Conservation (phyloP, 2,797 vertebrate species). For the Enteromius mattozi region DNA sequence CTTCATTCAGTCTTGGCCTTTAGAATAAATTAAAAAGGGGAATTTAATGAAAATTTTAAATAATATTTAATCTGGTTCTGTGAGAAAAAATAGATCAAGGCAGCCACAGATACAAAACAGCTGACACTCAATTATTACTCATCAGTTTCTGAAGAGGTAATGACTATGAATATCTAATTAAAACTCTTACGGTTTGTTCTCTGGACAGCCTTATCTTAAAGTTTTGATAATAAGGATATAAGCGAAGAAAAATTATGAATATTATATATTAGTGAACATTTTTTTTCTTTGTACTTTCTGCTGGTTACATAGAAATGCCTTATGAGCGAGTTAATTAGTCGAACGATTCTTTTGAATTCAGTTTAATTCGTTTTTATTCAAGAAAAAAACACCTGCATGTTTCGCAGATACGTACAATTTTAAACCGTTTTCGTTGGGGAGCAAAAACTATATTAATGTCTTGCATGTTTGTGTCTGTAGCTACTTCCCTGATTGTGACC, state of each 20-base stretch:
- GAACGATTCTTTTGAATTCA: not conserved
- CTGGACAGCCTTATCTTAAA: not conserved
- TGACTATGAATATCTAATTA: not conserved
- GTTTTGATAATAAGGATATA: not conserved
- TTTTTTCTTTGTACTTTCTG: not conserved
- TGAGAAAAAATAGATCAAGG: not conserved
- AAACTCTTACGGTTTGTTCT: not conserved
- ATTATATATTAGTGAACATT: not conserved
- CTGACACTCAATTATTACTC: not conserved
- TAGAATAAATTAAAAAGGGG: not conserved
- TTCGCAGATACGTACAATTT: not conserved
- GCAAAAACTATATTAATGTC: not conserved
- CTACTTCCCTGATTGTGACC: constrained; percentile 92
- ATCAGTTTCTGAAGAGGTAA: not conserved
- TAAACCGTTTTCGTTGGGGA: not conserved
- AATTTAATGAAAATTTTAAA: not conserved
- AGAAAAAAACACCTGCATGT: not conserved
- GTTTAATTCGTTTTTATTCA: not conserved
- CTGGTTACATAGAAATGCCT: not conserved
- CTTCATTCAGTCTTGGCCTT: not conserved
- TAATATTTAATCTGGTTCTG: not conserved
- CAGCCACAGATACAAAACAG: not conserved
- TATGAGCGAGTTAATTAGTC: not conserved
- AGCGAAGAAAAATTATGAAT: not conserved
- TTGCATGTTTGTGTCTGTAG: constrained; percentile 72